These are phyloP conservation scores for Mamestra configurata DNA, from an alignment of 1,140 invertebrate species.

Conservation along the genomic window DNA sequence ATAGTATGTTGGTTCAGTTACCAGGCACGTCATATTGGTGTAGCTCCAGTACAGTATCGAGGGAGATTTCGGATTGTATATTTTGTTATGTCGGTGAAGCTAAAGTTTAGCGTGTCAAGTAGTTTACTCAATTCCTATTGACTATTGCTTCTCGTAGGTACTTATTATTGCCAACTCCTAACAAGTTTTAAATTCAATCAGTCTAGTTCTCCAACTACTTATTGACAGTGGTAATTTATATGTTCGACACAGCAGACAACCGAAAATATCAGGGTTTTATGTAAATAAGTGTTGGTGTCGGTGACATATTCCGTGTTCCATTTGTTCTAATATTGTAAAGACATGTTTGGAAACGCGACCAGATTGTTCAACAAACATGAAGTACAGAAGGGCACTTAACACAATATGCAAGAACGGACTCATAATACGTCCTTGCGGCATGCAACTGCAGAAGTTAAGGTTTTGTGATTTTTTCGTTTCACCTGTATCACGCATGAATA, in stretches of 20 bases:
- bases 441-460: too few species aligned
- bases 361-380: not conserved
- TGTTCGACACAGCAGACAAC: not conserved
- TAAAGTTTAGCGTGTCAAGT: conserved; percentile 12
- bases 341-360: conserved; percentile 26
- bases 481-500: not conserved
- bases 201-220: not conserved
- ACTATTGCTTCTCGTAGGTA: not conserved
- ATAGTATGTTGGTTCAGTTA: not conserved
- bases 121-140: conserved; percentile 18
- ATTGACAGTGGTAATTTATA: conserved; percentile 39
- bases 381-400: not conserved
- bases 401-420: not conserved
- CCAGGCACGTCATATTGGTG: not conserved
- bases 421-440: not conserved
- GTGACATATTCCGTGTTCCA: conserved; percentile 8
- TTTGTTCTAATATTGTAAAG: conserved; percentile 16
- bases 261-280: conserved; percentile 29
- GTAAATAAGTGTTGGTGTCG: not conserved
- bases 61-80: conserved; percentile 5
- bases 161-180: conserved; percentile 20
- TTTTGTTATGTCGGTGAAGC: conserved; percentile 6
- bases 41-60: not conserved
- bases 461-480: not conserved
- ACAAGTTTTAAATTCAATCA: conserved; percentile 29